These are phyloP conservation scores for Oscheius sp. DNA, from an alignment of 2,888 invertebrate species.

Conservation along the genomic window DNA sequence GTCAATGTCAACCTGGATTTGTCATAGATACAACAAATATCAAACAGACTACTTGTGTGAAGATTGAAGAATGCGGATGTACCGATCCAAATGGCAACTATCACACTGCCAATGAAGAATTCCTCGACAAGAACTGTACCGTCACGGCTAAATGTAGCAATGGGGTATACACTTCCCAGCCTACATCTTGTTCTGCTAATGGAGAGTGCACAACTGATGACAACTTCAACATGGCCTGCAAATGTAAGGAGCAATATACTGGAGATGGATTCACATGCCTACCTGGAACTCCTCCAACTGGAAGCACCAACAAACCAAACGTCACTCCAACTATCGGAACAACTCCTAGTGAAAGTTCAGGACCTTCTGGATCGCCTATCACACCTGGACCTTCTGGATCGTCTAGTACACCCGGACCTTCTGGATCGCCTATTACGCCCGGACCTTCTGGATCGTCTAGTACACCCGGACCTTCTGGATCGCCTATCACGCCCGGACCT, in stretches of 20 bases:
- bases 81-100: constrained; percentile 42
- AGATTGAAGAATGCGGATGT: constrained; percentile 43
- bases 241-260: constrained; percentile 48
- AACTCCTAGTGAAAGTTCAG: too few relatives aligned
- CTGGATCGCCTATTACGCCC: too few relatives aligned
- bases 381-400: too few relatives aligned
- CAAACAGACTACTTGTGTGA: constrained; percentile 17
- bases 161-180: constrained; percentile 51
- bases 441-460: too few relatives aligned
- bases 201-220: constrained; percentile 40
- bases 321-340: too few relatives aligned
- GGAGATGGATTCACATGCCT: constrained; percentile 53
- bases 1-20: constrained; percentile 61
- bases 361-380: too few relatives aligned
- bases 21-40: constrained; percentile 38
- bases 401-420: too few relatives aligned
- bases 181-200: constrained; percentile 42
- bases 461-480: too few relatives aligned
- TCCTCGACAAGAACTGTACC: constrained; percentile 55
- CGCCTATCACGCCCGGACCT: too few relatives aligned
- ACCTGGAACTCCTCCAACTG: too few relatives aligned
- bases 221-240: constrained; percentile 36
- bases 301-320: too few relatives aligned
- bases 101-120: constrained; percentile 42
- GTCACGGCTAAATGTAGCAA: constrained; percentile 51